Evolutionary conservation across 2,888 invertebrate species (phyloP).

Genomic region (Buathra laborator): DNA sequence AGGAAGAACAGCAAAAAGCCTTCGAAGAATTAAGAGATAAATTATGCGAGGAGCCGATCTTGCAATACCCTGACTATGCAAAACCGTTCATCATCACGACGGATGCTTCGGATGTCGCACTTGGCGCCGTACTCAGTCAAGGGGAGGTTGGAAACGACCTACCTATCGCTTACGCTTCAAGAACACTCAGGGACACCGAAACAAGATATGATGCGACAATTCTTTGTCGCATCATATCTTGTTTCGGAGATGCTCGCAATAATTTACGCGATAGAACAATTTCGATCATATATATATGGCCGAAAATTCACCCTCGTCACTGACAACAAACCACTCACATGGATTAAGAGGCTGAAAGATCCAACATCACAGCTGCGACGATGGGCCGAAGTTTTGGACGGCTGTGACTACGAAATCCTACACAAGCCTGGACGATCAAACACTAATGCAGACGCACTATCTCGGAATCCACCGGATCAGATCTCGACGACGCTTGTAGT

Average conservation of each 20-base stretch:
- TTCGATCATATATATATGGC: too few species aligned
- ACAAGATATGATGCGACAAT: conserved; percentile 68
- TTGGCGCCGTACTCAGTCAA: conserved; percentile 76
- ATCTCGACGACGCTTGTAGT: too few species aligned
- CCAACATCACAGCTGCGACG: conserved; percentile 73
- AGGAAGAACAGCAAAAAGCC: conserved; percentile 15
- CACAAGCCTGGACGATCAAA: conserved; percentile 47
- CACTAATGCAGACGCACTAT: too few species aligned
- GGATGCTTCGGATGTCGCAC: too few species aligned
- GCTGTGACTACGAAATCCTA: conserved; percentile 69
- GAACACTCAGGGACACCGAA: conserved; percentile 75
- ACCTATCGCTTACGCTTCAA: conserved; percentile 76
- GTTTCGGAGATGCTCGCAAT: conserved; percentile 71
- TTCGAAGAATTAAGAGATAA: too few species aligned
- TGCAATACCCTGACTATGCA: too few species aligned
- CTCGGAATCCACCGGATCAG: conserved; percentile 29
- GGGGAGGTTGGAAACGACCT: conserved; percentile 77
- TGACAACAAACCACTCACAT: conserved; percentile 73
- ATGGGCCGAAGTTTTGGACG: conserved; percentile 74
- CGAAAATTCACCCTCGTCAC: too few species aligned
- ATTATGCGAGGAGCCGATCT: too few species aligned
- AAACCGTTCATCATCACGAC: too few species aligned
- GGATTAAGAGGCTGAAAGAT: conserved; percentile 74
- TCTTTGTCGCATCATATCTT: too few species aligned
- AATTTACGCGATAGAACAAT: too few species aligned